A percentile compares a stretch with the other conserved stretches of the same genome.
Evolutionary conservation across 1,140 invertebrate species (phyloP).

Genomic region (Sitophilus oryzae): DNA sequence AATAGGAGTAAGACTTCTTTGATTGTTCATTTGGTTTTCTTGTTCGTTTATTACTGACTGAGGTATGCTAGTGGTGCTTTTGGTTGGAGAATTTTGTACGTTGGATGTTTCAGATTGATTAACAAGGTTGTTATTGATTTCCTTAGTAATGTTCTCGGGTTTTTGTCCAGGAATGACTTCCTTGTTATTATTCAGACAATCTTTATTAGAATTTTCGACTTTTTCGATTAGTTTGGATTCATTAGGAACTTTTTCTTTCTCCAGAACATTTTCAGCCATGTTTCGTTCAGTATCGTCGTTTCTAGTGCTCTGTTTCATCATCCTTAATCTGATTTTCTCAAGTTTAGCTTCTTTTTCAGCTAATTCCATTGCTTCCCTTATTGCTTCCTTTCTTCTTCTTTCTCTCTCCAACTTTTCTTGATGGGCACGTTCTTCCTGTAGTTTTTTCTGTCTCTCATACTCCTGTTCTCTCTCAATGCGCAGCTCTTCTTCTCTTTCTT

Average conservation of each 20-base stretch:
- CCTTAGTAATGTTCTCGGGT: conserved; percentile 22
- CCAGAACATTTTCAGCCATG: conserved; percentile 20
- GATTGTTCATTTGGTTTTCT: background rate
- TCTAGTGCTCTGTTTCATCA: conserved; percentile 31
- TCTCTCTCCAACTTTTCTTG: conserved; percentile 57
- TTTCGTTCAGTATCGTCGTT: conserved; percentile 28
- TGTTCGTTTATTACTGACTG: conserved; percentile 4
- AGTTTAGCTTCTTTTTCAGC: conserved; percentile 54
- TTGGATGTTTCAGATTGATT: background rate
- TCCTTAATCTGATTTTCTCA: conserved; percentile 50
- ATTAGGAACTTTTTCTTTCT: conserved; percentile 19
- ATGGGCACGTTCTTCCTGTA: conserved; percentile 51
- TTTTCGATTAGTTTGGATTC: conserved; percentile 5
- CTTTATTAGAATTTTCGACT: conserved; percentile 3
- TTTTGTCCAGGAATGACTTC: background rate
- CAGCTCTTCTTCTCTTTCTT: conserved; percentile 62
- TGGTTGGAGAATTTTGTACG: background rate
- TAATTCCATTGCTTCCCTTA: conserved; percentile 55
- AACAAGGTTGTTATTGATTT: conserved; percentile 27
- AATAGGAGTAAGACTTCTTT: conserved; percentile 10
- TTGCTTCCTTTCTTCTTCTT: conserved; percentile 52
- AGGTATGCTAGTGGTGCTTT: conserved; percentile 6
- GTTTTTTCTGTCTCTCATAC: conserved; percentile 54
- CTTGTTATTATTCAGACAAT: background rate
- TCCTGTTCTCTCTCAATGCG: conserved; percentile 60